phyloP scores from a whole-genome alignment of 2,113 vertebrate genomes.

The Leptobrachium ailaonicum region DNA sequence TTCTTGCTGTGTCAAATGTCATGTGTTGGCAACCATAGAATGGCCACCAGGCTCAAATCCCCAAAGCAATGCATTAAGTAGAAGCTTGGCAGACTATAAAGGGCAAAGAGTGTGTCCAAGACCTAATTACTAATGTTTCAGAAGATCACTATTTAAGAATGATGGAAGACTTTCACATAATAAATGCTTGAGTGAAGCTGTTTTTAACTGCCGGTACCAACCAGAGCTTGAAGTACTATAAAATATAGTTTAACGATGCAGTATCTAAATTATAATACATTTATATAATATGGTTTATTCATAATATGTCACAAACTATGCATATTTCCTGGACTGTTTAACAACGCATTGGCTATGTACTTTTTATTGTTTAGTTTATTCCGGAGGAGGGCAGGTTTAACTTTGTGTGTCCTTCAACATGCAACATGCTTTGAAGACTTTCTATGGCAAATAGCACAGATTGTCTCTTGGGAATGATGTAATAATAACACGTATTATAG shows the following conservation, averaged over 20 bases:
- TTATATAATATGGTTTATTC: not conserved
- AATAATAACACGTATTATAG: too few relatives aligned
- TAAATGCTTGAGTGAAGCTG: not conserved
- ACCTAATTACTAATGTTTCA: conserved; percentile 25
- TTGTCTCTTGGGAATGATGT: too few relatives aligned
- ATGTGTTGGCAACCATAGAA: conserved; percentile 1
- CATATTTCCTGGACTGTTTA: too few relatives aligned
- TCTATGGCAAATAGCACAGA: too few relatives aligned
- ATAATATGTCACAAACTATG: too few relatives aligned
- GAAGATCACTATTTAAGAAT: conserved; percentile 12
- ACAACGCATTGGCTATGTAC: too few relatives aligned
- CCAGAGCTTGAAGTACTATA: conserved; percentile 4
- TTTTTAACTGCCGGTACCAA: not conserved
- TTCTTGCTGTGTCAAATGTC: not conserved
- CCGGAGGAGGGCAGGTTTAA: too few relatives aligned
- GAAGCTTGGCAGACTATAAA: conserved; percentile 24
- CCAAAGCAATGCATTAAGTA: conserved; percentile 15
- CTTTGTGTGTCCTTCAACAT: too few relatives aligned
- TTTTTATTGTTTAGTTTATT: too few relatives aligned
- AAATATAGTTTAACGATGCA: not conserved
- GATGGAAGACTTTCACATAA: conserved; percentile 1
- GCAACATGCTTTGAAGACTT: too few relatives aligned
- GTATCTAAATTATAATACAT: not conserved
- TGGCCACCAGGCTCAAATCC: not conserved
- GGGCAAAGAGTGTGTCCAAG: conserved; percentile 20